phyloP scores from a whole-genome alignment of 1,140 invertebrate species.

The Zeugodacus cucurbitae region DNA sequence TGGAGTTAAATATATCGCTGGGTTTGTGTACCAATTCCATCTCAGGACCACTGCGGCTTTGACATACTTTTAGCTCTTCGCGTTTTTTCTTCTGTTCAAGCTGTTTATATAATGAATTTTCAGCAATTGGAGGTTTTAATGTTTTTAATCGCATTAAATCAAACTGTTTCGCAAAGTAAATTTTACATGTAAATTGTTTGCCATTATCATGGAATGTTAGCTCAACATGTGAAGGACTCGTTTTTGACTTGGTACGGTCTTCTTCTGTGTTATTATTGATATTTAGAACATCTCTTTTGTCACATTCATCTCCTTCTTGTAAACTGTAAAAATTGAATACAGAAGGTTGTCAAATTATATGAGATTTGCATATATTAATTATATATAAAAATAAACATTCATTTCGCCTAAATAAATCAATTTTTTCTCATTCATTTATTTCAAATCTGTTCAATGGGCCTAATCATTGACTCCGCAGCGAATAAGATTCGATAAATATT shows the following conservation, averaged over 20 bases:
- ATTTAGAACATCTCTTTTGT: slow-evolving; percentile 33
- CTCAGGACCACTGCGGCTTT: slow-evolving; percentile 56
- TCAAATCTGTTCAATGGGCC: too few species aligned
- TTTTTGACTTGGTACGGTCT: slow-evolving; percentile 64
- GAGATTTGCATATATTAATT: too few species aligned
- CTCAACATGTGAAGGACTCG: slow-evolving; percentile 72
- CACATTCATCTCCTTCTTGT: slow-evolving; percentile 50
- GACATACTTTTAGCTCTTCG: slow-evolving; percentile 62
- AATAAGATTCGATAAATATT: too few species aligned
- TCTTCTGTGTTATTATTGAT: slow-evolving; percentile 14
- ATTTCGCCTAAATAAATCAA: too few species aligned
- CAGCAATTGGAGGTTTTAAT: slow-evolving; percentile 55
- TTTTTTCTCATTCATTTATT: too few species aligned
- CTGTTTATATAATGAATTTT: slow-evolving; percentile 55
- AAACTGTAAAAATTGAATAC: neutral
- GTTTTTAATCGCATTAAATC: slow-evolving; percentile 74
- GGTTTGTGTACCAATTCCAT: slow-evolving; percentile 60
- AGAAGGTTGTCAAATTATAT: too few species aligned
- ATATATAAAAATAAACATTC: too few species aligned
- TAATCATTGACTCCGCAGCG: too few species aligned
- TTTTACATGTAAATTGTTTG: slow-evolving; percentile 84
- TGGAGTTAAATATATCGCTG: slow-evolving; percentile 47
- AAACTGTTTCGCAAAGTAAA: slow-evolving; percentile 90
- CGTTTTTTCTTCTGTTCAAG: slow-evolving; percentile 61
- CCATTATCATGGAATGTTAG: slow-evolving; percentile 74